Conservation (phyloP, 2,113 vertebrate species). For the Anseranas semipalmata region DNA sequence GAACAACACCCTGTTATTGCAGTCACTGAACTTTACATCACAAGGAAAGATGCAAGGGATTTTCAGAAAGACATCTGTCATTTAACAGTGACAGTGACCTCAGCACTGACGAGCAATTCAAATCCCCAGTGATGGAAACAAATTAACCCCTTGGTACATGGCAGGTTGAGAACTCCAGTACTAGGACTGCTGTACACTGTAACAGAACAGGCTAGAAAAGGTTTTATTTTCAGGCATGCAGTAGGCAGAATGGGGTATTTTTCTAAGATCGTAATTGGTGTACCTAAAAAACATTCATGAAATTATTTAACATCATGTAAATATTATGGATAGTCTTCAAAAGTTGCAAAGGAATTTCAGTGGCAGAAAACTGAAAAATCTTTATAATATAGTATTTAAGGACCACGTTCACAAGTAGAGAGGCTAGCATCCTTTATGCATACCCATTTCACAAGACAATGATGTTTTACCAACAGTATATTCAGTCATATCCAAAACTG, state of each 20-base stretch:
- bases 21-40: constrained; percentile 85
- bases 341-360: not conserved
- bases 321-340: not conserved
- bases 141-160: constrained; percentile 66
- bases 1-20: constrained; percentile 79
- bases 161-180: constrained; percentile 8
- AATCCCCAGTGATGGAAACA: constrained; percentile 76
- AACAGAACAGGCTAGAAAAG: not conserved
- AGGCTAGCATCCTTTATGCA: not conserved
- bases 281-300: not conserved
- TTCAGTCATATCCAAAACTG: not conserved
- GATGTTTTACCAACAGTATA: not conserved
- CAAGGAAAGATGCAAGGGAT: constrained; percentile 87
- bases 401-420: not conserved
- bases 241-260: not conserved
- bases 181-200: not conserved
- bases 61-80: constrained; percentile 95
- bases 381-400: not conserved
- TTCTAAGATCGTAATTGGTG: not conserved
- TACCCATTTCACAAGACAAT: not conserved
- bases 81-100: constrained; percentile 90
- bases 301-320: not conserved
- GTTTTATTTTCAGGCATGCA: not conserved
- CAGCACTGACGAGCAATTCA: constrained; percentile 86
- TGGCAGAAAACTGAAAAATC: not conserved